Evolutionary conservation across 2,113 vertebrate species (phyloP), one percentile per base, ranked within the genome.

Genomic region (Tetrax tetrax): DNA sequence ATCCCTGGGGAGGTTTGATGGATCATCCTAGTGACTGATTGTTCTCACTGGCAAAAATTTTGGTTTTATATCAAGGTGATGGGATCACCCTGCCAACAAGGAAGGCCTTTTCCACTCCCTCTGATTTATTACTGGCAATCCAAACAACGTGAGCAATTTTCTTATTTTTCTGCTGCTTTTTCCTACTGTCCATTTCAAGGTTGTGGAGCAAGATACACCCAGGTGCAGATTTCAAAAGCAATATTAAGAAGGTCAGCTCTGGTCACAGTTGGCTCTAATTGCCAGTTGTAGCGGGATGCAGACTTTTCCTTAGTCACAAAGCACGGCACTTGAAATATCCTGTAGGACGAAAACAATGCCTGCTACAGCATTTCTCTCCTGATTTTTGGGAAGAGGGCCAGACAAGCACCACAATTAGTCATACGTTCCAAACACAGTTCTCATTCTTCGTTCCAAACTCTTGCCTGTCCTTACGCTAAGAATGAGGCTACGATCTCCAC

Each of bases 351-450:
- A 89, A 72, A 83, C 78, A 93, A 65, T 76, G 82, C 53, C 74
- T 29, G 3, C 65, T 80, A 11, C 45, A 91, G 29, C 66, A 63
- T 37, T 85, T 87, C 48, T 77, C 53, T 68, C 61, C 61, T 57
- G 41, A 77, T 69, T 93, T 81, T 90, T 61, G 84, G 93, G 82
- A 91, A 93, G 37, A 91, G 27, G 33, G 91, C 65, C 93, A 96
- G 78, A 48, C 47, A 83, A 90, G 35, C 89, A 37, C 50, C 80
- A 70, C 71, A 82, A 76, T 87, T 63, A 91, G 69, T 94, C 50
- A 64, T 6, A 51, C 3, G 4, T 85, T 84, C 57, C 93, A 89
- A 81, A 45, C 1, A 22, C 74, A 79, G 70, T 57, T 78, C 43
- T 70, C 77, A 33, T 29, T 69, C 90, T 70, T 50, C 53, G 41